Evolutionary conservation across 2,888 invertebrate genomes (phyloP).

Genomic region (Epiblema foenella): DNA sequence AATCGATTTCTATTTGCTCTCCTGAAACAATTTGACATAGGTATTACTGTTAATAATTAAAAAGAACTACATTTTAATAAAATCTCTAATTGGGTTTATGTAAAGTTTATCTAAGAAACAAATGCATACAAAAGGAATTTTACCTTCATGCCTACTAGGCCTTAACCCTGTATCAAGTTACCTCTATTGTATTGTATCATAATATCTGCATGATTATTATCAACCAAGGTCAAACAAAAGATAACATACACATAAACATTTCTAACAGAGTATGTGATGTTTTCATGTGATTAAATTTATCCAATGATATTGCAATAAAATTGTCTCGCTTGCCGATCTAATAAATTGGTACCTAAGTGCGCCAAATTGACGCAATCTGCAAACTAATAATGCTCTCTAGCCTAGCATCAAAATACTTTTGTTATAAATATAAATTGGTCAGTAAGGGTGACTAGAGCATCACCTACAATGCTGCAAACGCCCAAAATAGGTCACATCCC

Average conservation of each 20-base stretch:
- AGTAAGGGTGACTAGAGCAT: slow-evolving; percentile 25
- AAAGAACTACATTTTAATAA: neutral
- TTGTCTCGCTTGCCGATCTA: neutral
- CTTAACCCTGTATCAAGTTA: slow-evolving; percentile 39
- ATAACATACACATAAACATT: slow-evolving; percentile 23
- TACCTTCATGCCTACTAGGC: slow-evolving; percentile 9
- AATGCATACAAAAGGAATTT: neutral
- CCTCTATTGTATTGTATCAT: slow-evolving; percentile 30
- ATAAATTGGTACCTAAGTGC: slow-evolving; percentile 2
- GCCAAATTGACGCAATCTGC: slow-evolving; percentile 13
- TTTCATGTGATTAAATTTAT: slow-evolving; percentile 32
- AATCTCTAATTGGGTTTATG: neutral
- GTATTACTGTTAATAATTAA: too few relatives aligned
- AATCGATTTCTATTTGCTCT: neutral
- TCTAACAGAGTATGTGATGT: slow-evolving; percentile 35
- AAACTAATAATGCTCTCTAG: slow-evolving; percentile 12
- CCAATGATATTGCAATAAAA: slow-evolving; percentile 23
- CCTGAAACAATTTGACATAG: neutral
- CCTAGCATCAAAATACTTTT: slow-evolving; percentile 25
- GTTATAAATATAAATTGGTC: slow-evolving; percentile 42
- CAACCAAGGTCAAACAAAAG: slow-evolving; percentile 44
- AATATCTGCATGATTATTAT: slow-evolving; percentile 35
- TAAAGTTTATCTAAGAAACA: neutral
- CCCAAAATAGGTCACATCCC: slow-evolving; percentile 80
- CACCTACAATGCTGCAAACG: slow-evolving; percentile 56